Base-by-base conservation (phyloP, 2,797 vertebrate species). In the Hipposideros larvatus region DNA sequence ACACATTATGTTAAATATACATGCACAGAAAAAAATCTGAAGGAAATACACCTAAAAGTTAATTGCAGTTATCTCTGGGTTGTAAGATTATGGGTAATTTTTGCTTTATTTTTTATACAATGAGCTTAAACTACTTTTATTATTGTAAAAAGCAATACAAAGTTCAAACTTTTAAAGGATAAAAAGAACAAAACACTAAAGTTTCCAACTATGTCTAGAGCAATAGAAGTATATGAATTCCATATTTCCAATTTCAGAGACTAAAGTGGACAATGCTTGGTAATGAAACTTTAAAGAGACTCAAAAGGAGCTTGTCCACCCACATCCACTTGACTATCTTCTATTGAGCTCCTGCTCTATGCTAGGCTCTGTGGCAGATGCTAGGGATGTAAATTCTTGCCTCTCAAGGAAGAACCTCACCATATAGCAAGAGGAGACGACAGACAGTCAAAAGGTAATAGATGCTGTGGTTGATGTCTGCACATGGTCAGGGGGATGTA, bases 51-150 rank as follows among this genome's bases (percentile, higher is more conserved):
- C 18, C 6, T 53, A 73, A 94, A 73, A 85, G 71, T 59, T 78
- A 74, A 48, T 91, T 57, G 16, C 2, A 24, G 7, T 65, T 84
- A 78, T 61, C 37, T 80, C 66, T 84, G 71, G 59, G 15, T 63
- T 84, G 53, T 84, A 83, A 77, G 19, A 78, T 74, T 84, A 74
- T 87, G 83, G 57, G 22, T 90, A 83, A 48, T 46, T 80, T 91
- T 89, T 96, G 34, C 41, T 85, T 91, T 85, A 6, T 75, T 86
- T 61, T 79, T 93, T 85, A 68, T 43, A 41, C 18, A 77, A 61
- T 80, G 43, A 83, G 16, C 31, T 73, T 31, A 73, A 84, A 74
- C n/a, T 74, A 74, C 68, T 87, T 53, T 90, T 59, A 83, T 61
- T 55, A 68, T 88, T 68, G 11, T 87, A 70, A 84, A 80, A 88